Conservation (phyloP, 2,113 vertebrate species). For the Erpornis zantholeuca region DNA sequence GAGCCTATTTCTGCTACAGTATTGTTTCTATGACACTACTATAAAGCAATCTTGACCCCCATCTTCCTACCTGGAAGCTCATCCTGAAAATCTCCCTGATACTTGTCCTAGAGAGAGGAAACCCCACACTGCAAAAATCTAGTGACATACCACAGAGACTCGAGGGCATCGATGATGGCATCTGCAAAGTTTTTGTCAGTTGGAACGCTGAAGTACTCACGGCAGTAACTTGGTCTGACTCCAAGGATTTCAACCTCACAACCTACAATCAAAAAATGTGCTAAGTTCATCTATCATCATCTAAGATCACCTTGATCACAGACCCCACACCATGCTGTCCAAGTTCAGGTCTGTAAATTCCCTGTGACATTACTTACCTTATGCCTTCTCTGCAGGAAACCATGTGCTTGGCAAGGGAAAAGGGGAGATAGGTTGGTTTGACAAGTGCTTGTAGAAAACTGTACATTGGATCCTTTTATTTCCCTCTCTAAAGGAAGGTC, state of each 20-base stretch:
- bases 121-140: rapidly evolving
- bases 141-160: constrained; percentile 77
- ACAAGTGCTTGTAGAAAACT: neutral
- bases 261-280: constrained; percentile 70
- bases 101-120: neutral
- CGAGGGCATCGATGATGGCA: constrained; percentile 80
- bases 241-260: constrained; percentile 93
- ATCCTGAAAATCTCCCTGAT: neutral
- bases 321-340: neutral
- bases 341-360: neutral
- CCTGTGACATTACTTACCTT: neutral
- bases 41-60: neutral
- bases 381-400: neutral
- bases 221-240: constrained; percentile 84
- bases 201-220: constrained; percentile 83
- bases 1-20: rapidly evolving
- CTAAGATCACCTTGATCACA: neutral
- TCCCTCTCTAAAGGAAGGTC: neutral
- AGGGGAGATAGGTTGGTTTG: neutral
- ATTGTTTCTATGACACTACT: neutral
- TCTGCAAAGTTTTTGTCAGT: constrained; percentile 81
- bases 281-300: neutral
- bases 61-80: neutral
- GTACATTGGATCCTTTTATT: neutral
- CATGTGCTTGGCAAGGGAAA: neutral